Evolutionary conservation across 2,797 vertebrate genomes (phyloP), one percentile per base, ranked within the genome.

Genomic region (Intellagama lesueurii): DNA sequence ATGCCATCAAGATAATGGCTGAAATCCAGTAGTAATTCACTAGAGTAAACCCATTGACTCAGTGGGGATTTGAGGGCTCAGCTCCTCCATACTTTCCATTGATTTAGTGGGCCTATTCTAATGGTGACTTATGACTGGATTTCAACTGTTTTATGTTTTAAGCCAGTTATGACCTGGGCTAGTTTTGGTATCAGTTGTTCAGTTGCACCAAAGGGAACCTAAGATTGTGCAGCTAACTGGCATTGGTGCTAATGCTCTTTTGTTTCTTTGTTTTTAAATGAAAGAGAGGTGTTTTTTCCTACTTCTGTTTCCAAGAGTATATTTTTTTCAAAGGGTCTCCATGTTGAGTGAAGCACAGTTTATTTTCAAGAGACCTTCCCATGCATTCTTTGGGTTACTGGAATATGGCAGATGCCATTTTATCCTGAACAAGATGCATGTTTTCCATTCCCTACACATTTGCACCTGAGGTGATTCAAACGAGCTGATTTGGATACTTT

Each of bases 101-200:
- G 60, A 64, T 22, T 64, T 5, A 64, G 17, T 22, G 60, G 5
- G 19, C 19, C 60, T 64, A 22, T 14, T 64, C 19, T 64, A 64
- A 19, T 64, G 14, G 60, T 64, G 60, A 22, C 2, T 64, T 64
- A 19, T 64, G 60, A 22, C 19, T 64, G 52, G 52, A 81, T 81
- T 60, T 32, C 79, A 81, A 60, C 60, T 24, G 30, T 64, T 64
- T 64, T 32, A 89, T 80, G 88, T 76, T 92, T 94, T 92, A 91
- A 92, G 90, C 26, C 86, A 28, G 6, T 92, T 92, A 72, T 70
- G 88, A 91, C 92, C 91, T 81, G 91, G 91, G 92, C 91, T 93
- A 56, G 91, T 94, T 94, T 92, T 93, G 84, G 91, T 91, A 90
- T 87, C 87, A 28, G 91, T 90, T 17, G 35, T 91, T 92, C 64